phyloP scores from a whole-genome alignment of 2,113 vertebrate genomes.

The Passerina amoena region DNA sequence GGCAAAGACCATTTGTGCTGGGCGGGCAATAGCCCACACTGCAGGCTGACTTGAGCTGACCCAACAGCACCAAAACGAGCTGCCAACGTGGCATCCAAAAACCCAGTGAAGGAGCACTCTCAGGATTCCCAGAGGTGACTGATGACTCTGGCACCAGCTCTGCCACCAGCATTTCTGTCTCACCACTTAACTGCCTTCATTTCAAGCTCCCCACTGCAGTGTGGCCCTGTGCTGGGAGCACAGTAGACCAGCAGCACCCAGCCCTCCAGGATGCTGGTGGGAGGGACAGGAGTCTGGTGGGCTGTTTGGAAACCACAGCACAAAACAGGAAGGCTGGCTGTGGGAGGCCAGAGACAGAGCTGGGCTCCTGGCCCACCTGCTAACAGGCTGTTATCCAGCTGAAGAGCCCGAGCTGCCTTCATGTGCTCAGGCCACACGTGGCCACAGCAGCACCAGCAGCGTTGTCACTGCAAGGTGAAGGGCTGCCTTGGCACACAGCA shows the following conservation, averaged over 20 bases:
- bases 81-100: rapidly evolving
- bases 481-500: background rate
- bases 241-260: background rate
- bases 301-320: background rate
- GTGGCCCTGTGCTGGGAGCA: background rate
- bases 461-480: background rate
- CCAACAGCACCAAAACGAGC: rapidly evolving
- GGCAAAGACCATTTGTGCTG: background rate
- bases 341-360: background rate
- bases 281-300: background rate
- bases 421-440: background rate
- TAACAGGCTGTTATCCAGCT: background rate
- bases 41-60: background rate
- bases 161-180: background rate
- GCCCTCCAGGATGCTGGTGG: background rate
- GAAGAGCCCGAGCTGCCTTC: background rate
- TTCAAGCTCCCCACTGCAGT: background rate
- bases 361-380: background rate
- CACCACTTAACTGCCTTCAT: background rate
- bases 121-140: background rate
- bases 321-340: background rate
- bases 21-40: background rate
- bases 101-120: background rate
- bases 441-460: background rate
- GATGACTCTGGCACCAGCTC: background rate